Base-by-base conservation (phyloP, 2,113 vertebrate genomes). In the Atherinomorus stipes region DNA sequence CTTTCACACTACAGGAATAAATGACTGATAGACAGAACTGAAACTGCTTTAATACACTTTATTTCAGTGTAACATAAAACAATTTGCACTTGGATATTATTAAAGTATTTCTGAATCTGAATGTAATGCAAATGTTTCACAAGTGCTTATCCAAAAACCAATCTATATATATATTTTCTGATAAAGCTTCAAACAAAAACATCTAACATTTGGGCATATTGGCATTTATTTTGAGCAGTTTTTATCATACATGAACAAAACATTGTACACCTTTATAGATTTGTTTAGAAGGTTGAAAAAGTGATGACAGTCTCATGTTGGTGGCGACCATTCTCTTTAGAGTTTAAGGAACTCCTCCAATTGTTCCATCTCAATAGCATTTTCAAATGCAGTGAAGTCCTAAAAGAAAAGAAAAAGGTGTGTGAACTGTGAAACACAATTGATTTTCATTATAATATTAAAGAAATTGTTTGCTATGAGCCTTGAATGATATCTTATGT, bases 261-360 rank as follows among this genome's bases (percentile, higher is more conserved):
- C 23, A 28, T 6, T 64, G 16, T 10, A 16, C 13, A 23, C 31
- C 25, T 18, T 40, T 25, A 19, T 22, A 12, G 40, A 52, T 26
- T 1, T 28, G 34, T 13, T 54, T 66, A 11, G 44, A 40, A 2
- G 11, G 9, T 3, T 3, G 13, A 19, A 13, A 23, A 11, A 1
- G n/a, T 31, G 3, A 28, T 13, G 21, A 12, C 44, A 12, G 6
- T 63, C 42, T 16, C 15, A 40, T 23, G 25, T 0, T 8, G 45
- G 11, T 40, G 60, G n/a, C 66, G 37, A 44, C 10, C 13, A 4
- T 58, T 58, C 3, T 49, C 50, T 50, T 80, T 57, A 78, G 15
- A 86, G n/a, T 68, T 85, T 88, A 10, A 92, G 88, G 72, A 92
- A 92, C 0, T 16, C 0, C 9, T 87, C 26, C 8, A 91, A 10